Base-by-base conservation (phyloP, 2,797 vertebrate species). In the Leptoclinus maculatus region DNA sequence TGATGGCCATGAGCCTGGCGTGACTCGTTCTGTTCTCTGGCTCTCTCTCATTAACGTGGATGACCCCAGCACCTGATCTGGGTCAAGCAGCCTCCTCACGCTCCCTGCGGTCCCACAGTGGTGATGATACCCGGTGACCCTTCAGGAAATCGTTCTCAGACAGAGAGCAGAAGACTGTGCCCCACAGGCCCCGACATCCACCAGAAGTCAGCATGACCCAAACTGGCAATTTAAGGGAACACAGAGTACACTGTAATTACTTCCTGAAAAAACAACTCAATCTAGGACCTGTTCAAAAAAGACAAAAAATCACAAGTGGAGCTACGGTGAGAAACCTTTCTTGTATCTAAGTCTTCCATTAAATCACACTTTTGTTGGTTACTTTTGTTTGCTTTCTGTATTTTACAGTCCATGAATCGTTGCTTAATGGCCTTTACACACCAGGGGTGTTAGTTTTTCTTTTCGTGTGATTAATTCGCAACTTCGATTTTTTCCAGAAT, bases 171-270 rank as follows among this genome's bases (percentile, higher is more conserved):
- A 68, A 65, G 76, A 74, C 63, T 38, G 70, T 13, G 43, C 60
- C 74, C 59, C 56, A 27, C 0, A 49, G 85, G 78, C 69, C 58
- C 47, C 56, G 76, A 90, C 84, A 84, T 59, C 57, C 14, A 38
- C 68, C 75, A 84, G 85, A 78, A 87, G 86, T 89, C 86, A 87
- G 34, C 2, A 3, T 59, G 83, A 81, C 71, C 82, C 27, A 2
- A 83, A 80, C 41, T 8, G 65, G 27, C 77, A 71, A 85, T 88
- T 87, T 86, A 73, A 80, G 71, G 39, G 49, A 78, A 72, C 62
- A 67, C 59, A 76, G 29, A 73, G 53, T 63, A 19, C 14, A 43
- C 32, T 56, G 29, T 69, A 81, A 75, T 77, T 29, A n/a, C 32
- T 34, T 43, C 38, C 66, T 58, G 63, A 69, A 16, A 54, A 29